These are phyloP conservation scores for Coendou prehensilis DNA, from an alignment of 2,797 vertebrate genomes.

Conservation along the genomic window DNA sequence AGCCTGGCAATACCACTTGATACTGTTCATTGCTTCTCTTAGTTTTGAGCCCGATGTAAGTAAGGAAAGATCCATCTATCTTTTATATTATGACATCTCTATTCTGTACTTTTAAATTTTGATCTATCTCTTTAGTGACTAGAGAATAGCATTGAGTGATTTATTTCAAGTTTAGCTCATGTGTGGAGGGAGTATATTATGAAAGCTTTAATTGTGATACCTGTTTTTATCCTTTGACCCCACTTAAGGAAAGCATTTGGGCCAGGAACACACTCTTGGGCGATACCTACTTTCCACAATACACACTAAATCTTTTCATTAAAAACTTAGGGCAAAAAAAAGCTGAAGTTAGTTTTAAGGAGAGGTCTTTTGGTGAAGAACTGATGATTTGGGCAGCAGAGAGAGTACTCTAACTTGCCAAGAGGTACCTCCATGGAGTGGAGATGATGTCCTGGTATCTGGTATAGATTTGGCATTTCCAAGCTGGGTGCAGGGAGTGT, in stretches of 20 bases:
- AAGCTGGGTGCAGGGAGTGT: background rate
- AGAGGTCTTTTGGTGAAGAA: background rate
- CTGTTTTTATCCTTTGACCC: background rate
- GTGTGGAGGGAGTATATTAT: background rate
- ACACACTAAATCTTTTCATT: background rate
- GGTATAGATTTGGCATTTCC: background rate
- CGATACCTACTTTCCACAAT: background rate
- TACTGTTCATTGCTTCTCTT: background rate
- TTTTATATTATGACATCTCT: background rate
- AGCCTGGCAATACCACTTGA: background rate
- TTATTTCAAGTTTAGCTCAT: background rate
- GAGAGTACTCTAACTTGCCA: background rate
- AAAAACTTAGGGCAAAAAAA: background rate
- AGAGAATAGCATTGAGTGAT: background rate
- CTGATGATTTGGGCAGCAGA: background rate
- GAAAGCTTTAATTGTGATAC: background rate
- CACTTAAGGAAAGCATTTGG: background rate
- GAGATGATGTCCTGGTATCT: background rate
- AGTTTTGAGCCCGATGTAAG: background rate
- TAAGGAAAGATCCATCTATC: background rate
- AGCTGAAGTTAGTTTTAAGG: background rate
- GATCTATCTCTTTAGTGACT: background rate
- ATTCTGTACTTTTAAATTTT: background rate
- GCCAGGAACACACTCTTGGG: background rate
- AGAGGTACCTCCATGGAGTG: background rate